A percentile compares a stretch with the other conserved stretches of the same genome.
phyloP scores from a whole-genome alignment of 2,113 vertebrate genomes.

The Notarius lentiginosus region DNA sequence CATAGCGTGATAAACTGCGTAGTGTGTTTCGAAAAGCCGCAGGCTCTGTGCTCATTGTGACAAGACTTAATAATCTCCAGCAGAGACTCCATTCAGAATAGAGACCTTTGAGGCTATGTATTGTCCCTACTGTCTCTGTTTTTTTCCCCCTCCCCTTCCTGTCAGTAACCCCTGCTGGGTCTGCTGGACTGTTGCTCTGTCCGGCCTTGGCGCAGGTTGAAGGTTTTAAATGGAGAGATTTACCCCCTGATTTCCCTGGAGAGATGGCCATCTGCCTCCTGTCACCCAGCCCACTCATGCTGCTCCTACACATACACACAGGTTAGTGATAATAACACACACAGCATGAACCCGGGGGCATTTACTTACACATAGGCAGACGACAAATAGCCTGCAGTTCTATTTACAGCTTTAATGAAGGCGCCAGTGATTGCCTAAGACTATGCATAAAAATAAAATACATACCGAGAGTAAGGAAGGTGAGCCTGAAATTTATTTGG shows the following conservation, averaged over 20 bases:
- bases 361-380: slow-evolving; percentile 4
- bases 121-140: slow-evolving; percentile 1
- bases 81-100: slow-evolving; percentile 30
- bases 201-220: slow-evolving; percentile 48
- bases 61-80: slow-evolving; percentile 30
- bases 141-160: neutral
- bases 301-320: slow-evolving; percentile 33
- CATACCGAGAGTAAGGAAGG: neutral
- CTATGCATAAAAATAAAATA: neutral
- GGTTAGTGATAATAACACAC: slow-evolving; percentile 18
- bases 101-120: slow-evolving; percentile 13
- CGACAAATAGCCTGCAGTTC: slow-evolving; percentile 2
- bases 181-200: slow-evolving; percentile 29
- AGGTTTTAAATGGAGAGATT: slow-evolving; percentile 64
- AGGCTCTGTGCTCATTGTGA: neutral
- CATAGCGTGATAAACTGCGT: neutral
- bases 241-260: slow-evolving; percentile 62
- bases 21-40: neutral
- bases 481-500: neutral
- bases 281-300: slow-evolving; percentile 51
- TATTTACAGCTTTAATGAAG: slow-evolving; percentile 27
- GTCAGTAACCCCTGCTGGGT: slow-evolving; percentile 42
- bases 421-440: neutral
- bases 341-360: slow-evolving; percentile 31
- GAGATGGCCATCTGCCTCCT: slow-evolving; percentile 60